Base-by-base conservation (phyloP, 2,797 vertebrate species). In the Esox masquinongy region DNA sequence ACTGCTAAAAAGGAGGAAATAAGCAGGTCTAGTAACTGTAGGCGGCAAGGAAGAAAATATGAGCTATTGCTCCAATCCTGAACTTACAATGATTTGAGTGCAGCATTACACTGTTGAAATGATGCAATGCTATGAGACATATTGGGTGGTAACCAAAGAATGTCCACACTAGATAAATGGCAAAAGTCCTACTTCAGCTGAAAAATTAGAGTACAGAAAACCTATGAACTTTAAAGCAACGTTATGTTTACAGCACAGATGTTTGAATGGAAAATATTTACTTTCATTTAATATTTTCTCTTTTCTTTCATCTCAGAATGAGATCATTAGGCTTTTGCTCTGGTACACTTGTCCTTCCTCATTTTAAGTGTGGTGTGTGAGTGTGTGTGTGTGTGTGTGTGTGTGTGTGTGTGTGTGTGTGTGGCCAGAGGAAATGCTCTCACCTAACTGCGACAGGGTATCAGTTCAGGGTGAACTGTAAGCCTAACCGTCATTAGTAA, bases 291-390 rank as follows among this genome's bases (percentile, higher is more conserved):
- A 15, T 14, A 15, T 9, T 4, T 31, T 50, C 24, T 31, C n/a
- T 12, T 50, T 26, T 6, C 3, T 24, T 49, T 9, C 22, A n/a
- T 49, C 43, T 70, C 39, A 14, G 14, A 31, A 66, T 8, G 50
- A 69, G 26, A 67, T 74, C 74, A 79, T 74, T 74, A 71, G 53
- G 4, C 47, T 72, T 66, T 43, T 59, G 17, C 5, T 74, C 34
- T 43, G 53, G 31, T 50, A 73, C 19, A 17, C 63, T 88, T 61
- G n/a, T 5, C 11, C 92, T 94, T 94, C 93, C 93, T 93, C 88
- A 86, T 94, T 94, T 91, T 74, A 93, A 94, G 88, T 91, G 76
- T 82, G 83, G n/a, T 59, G 56, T 24, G 50, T 74, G 93, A 94
- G 88, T 91, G 75, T 82, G 83, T n/a, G 50, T 49, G 47, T 16